These are phyloP conservation scores for Rhinichthys osculus DNA, from an alignment of 2,797 vertebrate genomes.

Conservation along the genomic window DNA sequence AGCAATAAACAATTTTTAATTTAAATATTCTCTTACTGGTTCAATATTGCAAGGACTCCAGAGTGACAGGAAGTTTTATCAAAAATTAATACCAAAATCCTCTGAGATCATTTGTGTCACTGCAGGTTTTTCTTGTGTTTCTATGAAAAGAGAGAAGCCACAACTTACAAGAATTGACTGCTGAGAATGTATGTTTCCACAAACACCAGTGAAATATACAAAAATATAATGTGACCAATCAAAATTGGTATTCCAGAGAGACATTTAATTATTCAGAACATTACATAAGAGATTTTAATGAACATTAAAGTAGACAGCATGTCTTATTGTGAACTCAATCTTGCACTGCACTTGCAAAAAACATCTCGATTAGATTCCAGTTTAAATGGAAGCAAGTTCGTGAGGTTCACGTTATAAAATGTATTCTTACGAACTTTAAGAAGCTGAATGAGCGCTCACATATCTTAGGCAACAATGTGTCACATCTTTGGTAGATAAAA, in stretches of 20 bases:
- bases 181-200: not conserved
- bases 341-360: not conserved
- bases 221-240: not conserved
- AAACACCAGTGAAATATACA: not conserved
- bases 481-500: slow-evolving; percentile 51
- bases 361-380: not conserved
- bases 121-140: not conserved
- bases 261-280: not conserved
- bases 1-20: not conserved
- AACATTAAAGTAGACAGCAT: not conserved
- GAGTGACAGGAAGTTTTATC: not conserved
- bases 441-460: not conserved
- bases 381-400: not conserved
- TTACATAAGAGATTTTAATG: not conserved
- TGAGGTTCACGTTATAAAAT: not conserved
- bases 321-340: not conserved
- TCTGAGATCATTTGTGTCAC: not conserved
- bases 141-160: not conserved
- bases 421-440: not conserved
- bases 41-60: not conserved
- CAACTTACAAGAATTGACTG: not conserved
- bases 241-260: not conserved
- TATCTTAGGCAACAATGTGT: slow-evolving; percentile 36
- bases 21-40: not conserved
- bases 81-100: not conserved